Conservation (phyloP, 2,113 vertebrate species). For the Axis porcinus region DNA sequence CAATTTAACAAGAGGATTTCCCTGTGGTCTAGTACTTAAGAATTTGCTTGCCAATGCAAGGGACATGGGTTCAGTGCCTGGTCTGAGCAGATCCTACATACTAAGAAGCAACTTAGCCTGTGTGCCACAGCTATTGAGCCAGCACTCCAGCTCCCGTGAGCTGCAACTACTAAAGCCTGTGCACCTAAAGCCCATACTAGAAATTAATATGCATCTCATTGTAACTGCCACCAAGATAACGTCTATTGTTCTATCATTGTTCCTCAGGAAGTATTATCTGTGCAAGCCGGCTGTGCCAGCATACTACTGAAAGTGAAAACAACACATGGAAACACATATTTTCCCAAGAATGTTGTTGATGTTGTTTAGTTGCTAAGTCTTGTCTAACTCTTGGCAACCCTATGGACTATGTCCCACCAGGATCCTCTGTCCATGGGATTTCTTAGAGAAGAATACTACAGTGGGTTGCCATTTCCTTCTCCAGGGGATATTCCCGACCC, state of each 20-base stretch:
- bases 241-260: not conserved
- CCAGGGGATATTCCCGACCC: not conserved
- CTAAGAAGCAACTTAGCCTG: not conserved
- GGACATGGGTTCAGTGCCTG: not conserved
- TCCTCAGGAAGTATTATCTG: not conserved
- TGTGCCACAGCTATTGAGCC: not conserved
- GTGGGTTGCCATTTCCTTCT: not conserved
- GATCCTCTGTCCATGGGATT: not conserved
- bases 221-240: not conserved
- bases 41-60: not conserved
- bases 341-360: not conserved
- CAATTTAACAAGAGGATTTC: not conserved
- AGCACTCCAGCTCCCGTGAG: not conserved
- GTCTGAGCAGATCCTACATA: not conserved
- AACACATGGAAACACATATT: not conserved
- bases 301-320: not conserved
- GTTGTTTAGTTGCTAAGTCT: not conserved
- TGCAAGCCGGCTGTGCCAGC: not conserved
- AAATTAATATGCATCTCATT: not conserved
- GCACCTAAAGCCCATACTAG: not conserved
- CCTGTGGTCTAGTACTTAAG: not conserved
- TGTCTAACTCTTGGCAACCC: not conserved
- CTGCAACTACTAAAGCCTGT: not conserved
- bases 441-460: not conserved
- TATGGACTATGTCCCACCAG: not conserved